Base-by-base conservation (phyloP, 2,797 vertebrate genomes). In the Poeciliopsis presidionis region DNA sequence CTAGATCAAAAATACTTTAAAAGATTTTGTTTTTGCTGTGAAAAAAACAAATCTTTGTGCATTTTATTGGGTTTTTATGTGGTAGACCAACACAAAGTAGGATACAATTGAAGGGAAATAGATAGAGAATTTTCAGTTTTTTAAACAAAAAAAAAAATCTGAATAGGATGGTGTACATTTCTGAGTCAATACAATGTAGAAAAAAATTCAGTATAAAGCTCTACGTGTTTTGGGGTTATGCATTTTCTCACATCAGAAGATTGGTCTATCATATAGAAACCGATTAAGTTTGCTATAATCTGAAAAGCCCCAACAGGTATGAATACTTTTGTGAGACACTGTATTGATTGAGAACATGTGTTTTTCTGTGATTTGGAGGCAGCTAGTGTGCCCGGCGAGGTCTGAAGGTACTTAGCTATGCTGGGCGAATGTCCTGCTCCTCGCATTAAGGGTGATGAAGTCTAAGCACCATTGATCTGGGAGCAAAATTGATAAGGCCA, bases 381-480 rank as follows among this genome's bases (percentile, higher is more conserved):
- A 74, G 87, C 61, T 67, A 81, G 72, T 86, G 90, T 90, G 90
- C 80, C 77, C 45, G n/a, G 2, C 4, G 36, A 81, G 84, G 72
- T 76, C 86, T 83, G 75, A 2, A 74, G 82, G 71, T 86, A 92
- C 87, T 92, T 92, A 92, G 86, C 88, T 76, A 85, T 87, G 87
- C 89, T 80, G 88, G 89, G 80, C 73, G 67, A 75, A 81, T 53
- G 73, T 88, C 84, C 88, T 78, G 88, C 86, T 88, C 76, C 83
- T 78, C 85, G 84, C 89, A 86, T 93, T 91, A 91, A 85, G 85
- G 87, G 86, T 90, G 91, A 93, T 88, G 90, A 90, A 90, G 86
- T 88, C 87, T 86, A 87, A 92, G 89, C 85, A 77, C 69, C 90
- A 94, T 94, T 88, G 94, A 94, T 94, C 86, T 11, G 9, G 84